phyloP scores from a whole-genome alignment of 1,140 invertebrate species.

The Alviniconcha marisindica region DNA sequence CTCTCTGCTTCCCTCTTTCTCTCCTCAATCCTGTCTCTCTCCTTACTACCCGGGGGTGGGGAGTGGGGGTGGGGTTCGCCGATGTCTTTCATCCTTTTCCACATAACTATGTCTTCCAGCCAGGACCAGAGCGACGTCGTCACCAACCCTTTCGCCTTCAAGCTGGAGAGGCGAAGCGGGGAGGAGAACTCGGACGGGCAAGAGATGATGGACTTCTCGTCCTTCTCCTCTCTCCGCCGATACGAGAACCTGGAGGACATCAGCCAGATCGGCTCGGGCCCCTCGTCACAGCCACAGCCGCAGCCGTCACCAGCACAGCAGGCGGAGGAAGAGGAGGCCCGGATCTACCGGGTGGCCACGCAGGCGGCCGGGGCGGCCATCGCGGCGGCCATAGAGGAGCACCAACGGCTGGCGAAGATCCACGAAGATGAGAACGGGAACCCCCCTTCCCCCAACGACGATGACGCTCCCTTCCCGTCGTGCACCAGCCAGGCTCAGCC shows the following conservation, averaged over 20 bases:
- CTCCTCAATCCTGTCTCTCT: too few species aligned
- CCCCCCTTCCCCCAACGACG: constrained; percentile 31
- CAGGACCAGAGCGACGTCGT: constrained; percentile 33
- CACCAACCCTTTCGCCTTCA: constrained; percentile 33
- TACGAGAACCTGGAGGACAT: constrained; percentile 71
- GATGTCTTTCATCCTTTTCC: too few species aligned
- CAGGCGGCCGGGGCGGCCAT: constrained; percentile 32
- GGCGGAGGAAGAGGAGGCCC: constrained; percentile 25
- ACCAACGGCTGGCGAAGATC: constrained; percentile 18
- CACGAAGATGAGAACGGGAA: constrained; percentile 40
- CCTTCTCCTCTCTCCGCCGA: constrained; percentile 49
- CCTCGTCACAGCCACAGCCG: neutral
- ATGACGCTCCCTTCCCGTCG: constrained; percentile 40
- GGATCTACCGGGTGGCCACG: constrained; percentile 24
- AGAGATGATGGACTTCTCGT: constrained; percentile 28
- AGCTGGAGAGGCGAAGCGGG: constrained; percentile 22
- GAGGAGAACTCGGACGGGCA: constrained; percentile 32
- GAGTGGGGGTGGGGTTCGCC: too few species aligned
- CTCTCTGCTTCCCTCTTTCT: too few species aligned
- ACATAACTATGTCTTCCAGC: too few species aligned
- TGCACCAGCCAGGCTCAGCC: constrained; percentile 47
- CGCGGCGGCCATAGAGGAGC: constrained; percentile 36
- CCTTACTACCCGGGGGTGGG: too few species aligned
- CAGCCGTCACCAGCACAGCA: neutral
- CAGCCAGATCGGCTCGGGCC: constrained; percentile 56